Evolutionary conservation across 1,140 invertebrate species (phyloP).

Genomic region (Campoletis sonorensis): DNA sequence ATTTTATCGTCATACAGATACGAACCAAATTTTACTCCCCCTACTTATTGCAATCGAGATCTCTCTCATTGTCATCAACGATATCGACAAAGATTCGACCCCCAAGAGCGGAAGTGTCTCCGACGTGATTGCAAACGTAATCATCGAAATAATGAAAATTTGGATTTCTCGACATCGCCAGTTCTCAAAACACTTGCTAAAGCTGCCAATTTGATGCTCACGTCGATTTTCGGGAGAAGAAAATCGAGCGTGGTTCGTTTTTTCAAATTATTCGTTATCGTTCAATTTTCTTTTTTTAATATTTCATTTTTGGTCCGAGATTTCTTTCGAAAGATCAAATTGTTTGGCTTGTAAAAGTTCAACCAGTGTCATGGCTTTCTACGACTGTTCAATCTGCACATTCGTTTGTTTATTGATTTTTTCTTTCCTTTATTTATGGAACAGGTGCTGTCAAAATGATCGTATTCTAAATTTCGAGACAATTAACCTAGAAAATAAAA

Average conservation of each 20-base stretch:
- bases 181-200: conserved; percentile 45
- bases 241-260: not conserved
- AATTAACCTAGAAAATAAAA: conserved; percentile 37
- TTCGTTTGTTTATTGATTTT: not conserved
- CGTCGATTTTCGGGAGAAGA: conserved; percentile 42
- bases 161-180: conserved; percentile 36
- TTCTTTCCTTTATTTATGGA: conserved; percentile 8
- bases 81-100: not conserved
- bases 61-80: not conserved
- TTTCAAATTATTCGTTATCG: not conserved
- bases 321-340: too few relatives aligned
- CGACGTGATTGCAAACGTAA: not conserved
- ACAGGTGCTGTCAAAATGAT: conserved; percentile 7
- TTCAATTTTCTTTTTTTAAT: conserved; percentile 7
- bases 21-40: conserved; percentile 30
- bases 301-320: not conserved
- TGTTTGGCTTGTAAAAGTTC: not conserved
- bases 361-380: not conserved
- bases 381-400: not conserved
- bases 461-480: not conserved
- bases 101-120: not conserved
- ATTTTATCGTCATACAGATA: conserved; percentile 26
- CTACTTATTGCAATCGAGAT: conserved; percentile 25
- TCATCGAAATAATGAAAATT: conserved; percentile 33
- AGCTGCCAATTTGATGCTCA: conserved; percentile 43